Base-by-base conservation (phyloP, 2,797 vertebrate genomes). In the Alfaro cultratus region DNA sequence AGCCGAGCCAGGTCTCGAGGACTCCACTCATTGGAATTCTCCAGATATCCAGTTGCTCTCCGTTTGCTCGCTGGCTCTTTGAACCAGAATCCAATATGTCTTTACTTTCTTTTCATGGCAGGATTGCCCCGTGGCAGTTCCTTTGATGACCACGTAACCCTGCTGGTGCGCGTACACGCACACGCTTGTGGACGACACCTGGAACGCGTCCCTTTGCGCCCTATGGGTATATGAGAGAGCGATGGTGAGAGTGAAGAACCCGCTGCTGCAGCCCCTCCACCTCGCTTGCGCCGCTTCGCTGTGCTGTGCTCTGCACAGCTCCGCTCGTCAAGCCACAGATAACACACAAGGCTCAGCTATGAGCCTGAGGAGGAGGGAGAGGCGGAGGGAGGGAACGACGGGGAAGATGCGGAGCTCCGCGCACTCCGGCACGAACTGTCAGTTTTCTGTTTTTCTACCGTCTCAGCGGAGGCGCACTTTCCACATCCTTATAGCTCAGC, bases 1-100 rank as follows among this genome's bases (percentile, higher is more conserved):
- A 74, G 83, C 84, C 76, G 29, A 11, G 77, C 73, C 75, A 83
- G 4, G 71, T 80, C 78, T 87, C 72, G 73, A 13, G 76, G 82
- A 87, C 85, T 90, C 85, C 79, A 0, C 77, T 80, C 62, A 47
- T 82, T 47, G 51, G 80, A 78, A 72, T 82, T 80, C 77, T n/a
- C 77, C 79, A 88, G 91, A 77, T 82, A 83, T 87, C 89, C 82
- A 29, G 77, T 88, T 86, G 91, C 3, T 92, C 85, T 84, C 73
- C 71, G 82, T 81, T 88, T 80, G 77, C 87, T 89, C 12, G 73
- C 77, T 76, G 84, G 81, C 84, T 91, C 88, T 93, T 89, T 91
- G 88, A 93, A 91, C 90, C 87, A 85, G 78, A 90, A 92, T 92
- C 93, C 93, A 90, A 91, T 91, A 84, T 87, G 85, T 91, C 89